phyloP scores from a whole-genome alignment of 1,140 invertebrate genomes.

The Saccostrea echinata region DNA sequence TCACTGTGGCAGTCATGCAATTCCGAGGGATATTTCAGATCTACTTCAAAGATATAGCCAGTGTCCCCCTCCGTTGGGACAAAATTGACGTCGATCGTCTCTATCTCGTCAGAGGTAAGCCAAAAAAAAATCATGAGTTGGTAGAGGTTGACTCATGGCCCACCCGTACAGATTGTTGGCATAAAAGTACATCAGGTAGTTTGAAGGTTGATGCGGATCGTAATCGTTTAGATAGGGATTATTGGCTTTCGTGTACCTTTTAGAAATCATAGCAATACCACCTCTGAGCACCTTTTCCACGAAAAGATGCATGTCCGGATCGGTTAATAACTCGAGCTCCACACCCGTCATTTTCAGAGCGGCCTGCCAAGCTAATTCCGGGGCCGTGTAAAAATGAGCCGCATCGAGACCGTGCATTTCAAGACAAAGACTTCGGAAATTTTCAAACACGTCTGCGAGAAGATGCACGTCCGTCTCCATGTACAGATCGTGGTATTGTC shows the following conservation, averaged over 20 bases:
- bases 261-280: too few species aligned
- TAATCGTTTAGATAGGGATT: too few species aligned
- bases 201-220: neutral
- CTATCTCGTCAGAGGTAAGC: conserved; percentile 45
- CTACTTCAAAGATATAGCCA: conserved; percentile 81
- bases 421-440: conserved; percentile 2
- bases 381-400: too few species aligned
- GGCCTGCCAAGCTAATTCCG: neutral
- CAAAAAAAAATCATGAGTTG: conserved; percentile 76
- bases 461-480: too few species aligned
- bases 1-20: conserved; percentile 82
- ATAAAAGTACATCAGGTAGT: too few species aligned
- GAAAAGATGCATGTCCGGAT: too few species aligned
- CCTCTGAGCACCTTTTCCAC: too few species aligned
- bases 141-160: conserved; percentile 63
- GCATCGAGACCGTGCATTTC: too few species aligned
- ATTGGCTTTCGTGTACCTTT: too few species aligned
- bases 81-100: neutral
- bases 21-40: conserved; percentile 71
- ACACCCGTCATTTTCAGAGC: neutral
- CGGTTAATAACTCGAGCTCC: too few species aligned
- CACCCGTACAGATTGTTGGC: conserved; percentile 74
- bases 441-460: conserved; percentile 45
- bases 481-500: too few species aligned
- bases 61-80: neutral